Evolutionary conservation across 2,797 vertebrate species (phyloP), one percentile per base, ranked within the genome.

Genomic region (Xerus rutilus): DNA sequence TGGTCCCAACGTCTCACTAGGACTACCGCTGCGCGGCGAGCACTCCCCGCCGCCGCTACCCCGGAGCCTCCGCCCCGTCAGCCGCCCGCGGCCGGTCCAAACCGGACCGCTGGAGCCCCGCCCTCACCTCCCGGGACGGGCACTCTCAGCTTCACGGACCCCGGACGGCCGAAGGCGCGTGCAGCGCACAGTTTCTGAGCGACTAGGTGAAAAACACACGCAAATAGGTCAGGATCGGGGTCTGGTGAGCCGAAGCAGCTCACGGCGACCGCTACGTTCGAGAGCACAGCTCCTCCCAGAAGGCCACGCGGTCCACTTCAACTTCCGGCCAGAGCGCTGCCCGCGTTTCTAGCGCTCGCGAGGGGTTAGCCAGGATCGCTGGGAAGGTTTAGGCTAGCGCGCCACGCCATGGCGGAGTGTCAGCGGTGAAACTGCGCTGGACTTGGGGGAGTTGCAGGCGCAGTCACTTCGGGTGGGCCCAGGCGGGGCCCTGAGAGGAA

Each of bases 321-420:
- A 93, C 93, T 92, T 96, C 95, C 95, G 92, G 62, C 39, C 79
- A 1, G 52, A 7, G 5, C 15, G 5, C 20, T 0, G 32, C 1
- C 0, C 1, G 49, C 2, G 7, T 49, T 89, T 93, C 65, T 77
- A 28, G 30, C 0, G 10, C 13, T 4, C 5, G 10, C 3, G 39
- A 8, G 18, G 0, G 1, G 4, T 0, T 5, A 5, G 20, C 9
- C 18, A 6, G 12, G 45, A 18, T 13, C 1, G 57, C 8, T 7
- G 0, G 0, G 12, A 32, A 35, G 49, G 81, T 9, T 25, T 8
- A 1, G 5, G 1, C 1, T 1, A 2, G 7, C 32, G 4, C 32
- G 32, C 7, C 0, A 5, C 17, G 5, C 2, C 1, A 0, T 14
- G 0, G 28, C 25, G 47, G 20, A 3, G 4, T 11, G 7, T 7